Conservation (phyloP, 1,140 invertebrate genomes). For the Phortica variegata region DNA sequence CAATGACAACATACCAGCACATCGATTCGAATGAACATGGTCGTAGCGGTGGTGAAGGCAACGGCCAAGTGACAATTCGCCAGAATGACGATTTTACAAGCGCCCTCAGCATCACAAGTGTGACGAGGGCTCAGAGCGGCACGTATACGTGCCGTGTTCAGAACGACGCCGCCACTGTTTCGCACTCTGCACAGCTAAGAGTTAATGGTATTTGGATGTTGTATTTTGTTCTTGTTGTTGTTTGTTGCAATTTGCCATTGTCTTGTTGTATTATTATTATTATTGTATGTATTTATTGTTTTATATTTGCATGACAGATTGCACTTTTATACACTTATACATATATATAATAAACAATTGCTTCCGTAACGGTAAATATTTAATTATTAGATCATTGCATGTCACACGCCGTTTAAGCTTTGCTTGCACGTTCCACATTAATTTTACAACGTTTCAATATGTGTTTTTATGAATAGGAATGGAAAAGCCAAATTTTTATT, state of each 20-base stretch:
- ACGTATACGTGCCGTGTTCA: constrained; percentile 71
- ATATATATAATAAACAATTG: too few relatives aligned
- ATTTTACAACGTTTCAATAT: not conserved
- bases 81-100: constrained; percentile 68
- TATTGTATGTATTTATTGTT: too few relatives aligned
- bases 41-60: constrained; percentile 48
- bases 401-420: too few relatives aligned
- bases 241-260: not conserved
- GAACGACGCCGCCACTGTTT: constrained; percentile 64
- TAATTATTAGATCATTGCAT: too few relatives aligned
- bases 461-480: not conserved
- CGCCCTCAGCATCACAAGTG: constrained; percentile 65
- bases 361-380: too few relatives aligned
- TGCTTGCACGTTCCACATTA: not conserved
- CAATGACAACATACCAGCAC: constrained; percentile 12
- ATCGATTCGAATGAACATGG: constrained; percentile 32
- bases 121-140: constrained; percentile 67
- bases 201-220: constrained; percentile 62
- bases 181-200: constrained; percentile 64
- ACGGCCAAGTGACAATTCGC: constrained; percentile 61
- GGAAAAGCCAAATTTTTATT: too few relatives aligned
- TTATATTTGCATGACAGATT: constrained; percentile 36
- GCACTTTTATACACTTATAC: too few relatives aligned
- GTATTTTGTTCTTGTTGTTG: not conserved
- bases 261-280: too few relatives aligned